Evolutionary conservation across 2,888 invertebrate species (phyloP), one percentile per base, ranked within the genome.

Genomic region (Dynastes hyllus): DNA sequence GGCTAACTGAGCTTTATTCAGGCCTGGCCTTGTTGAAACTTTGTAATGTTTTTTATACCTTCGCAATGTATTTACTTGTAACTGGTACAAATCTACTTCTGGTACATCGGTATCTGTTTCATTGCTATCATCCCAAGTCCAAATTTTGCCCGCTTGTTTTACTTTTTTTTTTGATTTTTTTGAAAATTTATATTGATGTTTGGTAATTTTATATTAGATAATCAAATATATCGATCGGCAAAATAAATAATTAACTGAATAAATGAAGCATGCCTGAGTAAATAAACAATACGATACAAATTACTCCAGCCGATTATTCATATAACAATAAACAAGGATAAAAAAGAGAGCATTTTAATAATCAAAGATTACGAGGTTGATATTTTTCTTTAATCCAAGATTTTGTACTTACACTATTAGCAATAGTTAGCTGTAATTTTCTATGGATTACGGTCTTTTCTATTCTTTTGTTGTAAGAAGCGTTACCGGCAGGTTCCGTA

Each of bases 381-480:
- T 11, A 32, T 63, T 13, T 8, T 63, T 9, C 2, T 32, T 11
- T 13, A 27, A 9, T 61, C 5, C 22, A 9, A 61, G n/a, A 29
- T 69, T 58, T 9, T 22, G 13, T 79, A 89, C 91, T 90, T 89
- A 95, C 95, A 87, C 92, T 91, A 83, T 92, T 93, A 90, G 98
- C 98, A 84, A 96, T 94, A 88, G 94, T 94, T 61, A 98, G 93
- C 88, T 97, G 97, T 61, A 98, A 93, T 86, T 96, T 93, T 86
- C 97, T 93, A 87, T 97, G 97, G 76, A 96, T 95, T 51, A 98
- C 98, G 78, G 96, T 98, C 89, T 98, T 98, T 90, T 98, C 98
- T 85, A 98, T 97, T 84, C 98, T 93, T 89, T 98, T 98, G 90
- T 97, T 98, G 90, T 98, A 98, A 66, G 97, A 96, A 84, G 98